Percentiles rank a stretch among this genome's conserved stretches.
phyloP scores from a whole-genome alignment of 2,888 invertebrate species.

The Eupithecia subumbrata region DNA sequence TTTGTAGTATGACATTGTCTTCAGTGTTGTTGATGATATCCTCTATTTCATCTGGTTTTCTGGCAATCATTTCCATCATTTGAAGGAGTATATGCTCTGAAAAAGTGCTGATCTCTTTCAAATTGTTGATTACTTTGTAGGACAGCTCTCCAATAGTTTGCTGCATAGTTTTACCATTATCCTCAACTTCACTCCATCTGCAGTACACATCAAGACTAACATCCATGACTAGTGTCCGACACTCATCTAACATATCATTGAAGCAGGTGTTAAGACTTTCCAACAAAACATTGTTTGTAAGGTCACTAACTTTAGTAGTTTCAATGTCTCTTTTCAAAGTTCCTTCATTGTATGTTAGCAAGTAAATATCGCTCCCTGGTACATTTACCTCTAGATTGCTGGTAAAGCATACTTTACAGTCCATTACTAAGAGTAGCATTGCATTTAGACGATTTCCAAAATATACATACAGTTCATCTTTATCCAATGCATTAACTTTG shows the following conservation, averaged over 20 bases:
- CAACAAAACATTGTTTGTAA: constrained; percentile 52
- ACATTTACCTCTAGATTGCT: constrained; percentile 52
- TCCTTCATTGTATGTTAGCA: constrained; percentile 58
- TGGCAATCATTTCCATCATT: constrained; percentile 69
- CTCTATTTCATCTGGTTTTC: constrained; percentile 63
- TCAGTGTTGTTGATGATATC: constrained; percentile 65
- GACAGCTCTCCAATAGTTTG: constrained; percentile 69
- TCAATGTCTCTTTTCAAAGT: constrained; percentile 46
- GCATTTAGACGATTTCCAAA: constrained; percentile 62
- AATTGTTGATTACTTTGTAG: constrained; percentile 57
- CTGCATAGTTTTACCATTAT: constrained; percentile 68
- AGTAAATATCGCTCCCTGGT: constrained; percentile 56
- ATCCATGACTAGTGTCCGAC: constrained; percentile 68
- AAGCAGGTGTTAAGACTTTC: constrained; percentile 64
- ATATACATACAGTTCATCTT: constrained; percentile 64
- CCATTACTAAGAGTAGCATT: constrained; percentile 54
- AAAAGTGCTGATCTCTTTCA: constrained; percentile 51
- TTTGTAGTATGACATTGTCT: constrained; percentile 57
- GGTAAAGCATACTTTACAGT: constrained; percentile 58
- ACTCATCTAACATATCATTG: constrained; percentile 61
- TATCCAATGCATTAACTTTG: constrained; percentile 56
- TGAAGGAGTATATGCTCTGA: constrained; percentile 64
- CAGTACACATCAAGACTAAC: constrained; percentile 76
- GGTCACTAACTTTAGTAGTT: constrained; percentile 54
- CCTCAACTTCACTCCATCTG: constrained; percentile 76